A percentile compares a stretch with the other conserved stretches of the same genome.
Evolutionary conservation across 1,140 invertebrate genomes (phyloP).

Genomic region (Chlorops oryzae): DNA sequence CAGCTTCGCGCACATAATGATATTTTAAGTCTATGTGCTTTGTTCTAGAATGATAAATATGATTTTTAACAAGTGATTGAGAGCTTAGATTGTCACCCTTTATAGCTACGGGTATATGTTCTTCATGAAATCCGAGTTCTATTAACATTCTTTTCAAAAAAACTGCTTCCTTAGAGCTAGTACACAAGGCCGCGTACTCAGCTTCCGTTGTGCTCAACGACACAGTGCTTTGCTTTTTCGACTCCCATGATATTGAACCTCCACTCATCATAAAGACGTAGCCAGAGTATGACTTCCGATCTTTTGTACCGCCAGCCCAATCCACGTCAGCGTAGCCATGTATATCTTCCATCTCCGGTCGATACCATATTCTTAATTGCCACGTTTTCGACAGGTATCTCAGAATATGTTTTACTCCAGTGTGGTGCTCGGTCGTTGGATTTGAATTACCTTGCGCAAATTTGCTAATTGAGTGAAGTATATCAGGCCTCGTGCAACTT

Average conservation of each 20-base stretch:
- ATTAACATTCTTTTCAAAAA: conserved; percentile 21
- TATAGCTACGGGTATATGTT: conserved; percentile 2
- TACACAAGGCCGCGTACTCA: conserved; percentile 23
- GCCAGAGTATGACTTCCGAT: background rate
- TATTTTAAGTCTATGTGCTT: conserved; percentile 48
- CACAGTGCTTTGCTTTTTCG: conserved; percentile 32
- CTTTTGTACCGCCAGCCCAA: too few relatives aligned
- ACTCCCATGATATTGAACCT: conserved; percentile 36
- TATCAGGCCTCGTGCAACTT: conserved; percentile 13
- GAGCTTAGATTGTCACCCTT: conserved; percentile 17
- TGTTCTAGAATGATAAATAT: conserved; percentile 33
- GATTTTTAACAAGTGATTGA: conserved; percentile 25
- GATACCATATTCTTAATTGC: too few relatives aligned
- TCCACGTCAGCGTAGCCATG: too few relatives aligned
- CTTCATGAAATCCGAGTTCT: conserved; percentile 16
- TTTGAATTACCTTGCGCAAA: conserved; percentile 3
- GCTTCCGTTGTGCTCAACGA: conserved; percentile 35
- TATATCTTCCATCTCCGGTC: too few relatives aligned
- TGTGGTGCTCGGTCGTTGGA: conserved; percentile 4
- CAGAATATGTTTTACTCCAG: conserved; percentile 7
- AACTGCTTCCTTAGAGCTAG: conserved; percentile 19
- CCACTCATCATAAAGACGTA: too few relatives aligned
- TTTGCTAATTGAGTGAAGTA: conserved; percentile 4
- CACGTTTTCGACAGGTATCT: too few relatives aligned
- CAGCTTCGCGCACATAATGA: conserved; percentile 31